Evolutionary conservation across 2,113 vertebrate genomes (phyloP).

Genomic region (Menura novaehollandiae): DNA sequence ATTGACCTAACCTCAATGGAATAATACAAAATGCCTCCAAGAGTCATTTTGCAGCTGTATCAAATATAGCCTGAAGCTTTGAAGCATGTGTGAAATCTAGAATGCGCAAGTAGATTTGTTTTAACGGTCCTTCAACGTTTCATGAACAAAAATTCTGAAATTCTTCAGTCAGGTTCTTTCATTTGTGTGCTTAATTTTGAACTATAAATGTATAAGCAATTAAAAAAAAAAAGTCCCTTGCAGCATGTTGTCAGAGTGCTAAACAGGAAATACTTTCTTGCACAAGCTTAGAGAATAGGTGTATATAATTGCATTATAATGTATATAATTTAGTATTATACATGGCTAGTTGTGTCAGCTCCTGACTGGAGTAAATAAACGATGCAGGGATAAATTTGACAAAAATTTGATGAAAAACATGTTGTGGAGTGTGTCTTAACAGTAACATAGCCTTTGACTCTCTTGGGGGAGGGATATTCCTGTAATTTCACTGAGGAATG

Average conservation of each 20-base stretch:
- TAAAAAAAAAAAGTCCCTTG: background rate
- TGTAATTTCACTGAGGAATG: fast-evolving
- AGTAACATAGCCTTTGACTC: background rate
- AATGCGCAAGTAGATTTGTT: background rate
- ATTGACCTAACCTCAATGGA: background rate
- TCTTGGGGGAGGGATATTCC: background rate
- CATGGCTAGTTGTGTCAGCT: background rate
- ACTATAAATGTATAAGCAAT: background rate
- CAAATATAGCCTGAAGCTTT: background rate
- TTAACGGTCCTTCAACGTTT: background rate
- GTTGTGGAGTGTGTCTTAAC: background rate
- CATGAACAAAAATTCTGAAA: background rate
- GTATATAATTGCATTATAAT: background rate
- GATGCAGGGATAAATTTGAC: background rate
- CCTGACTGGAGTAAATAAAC: background rate
- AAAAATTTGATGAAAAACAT: background rate
- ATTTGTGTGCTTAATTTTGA: background rate
- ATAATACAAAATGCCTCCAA: background rate
- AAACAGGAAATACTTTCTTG: background rate
- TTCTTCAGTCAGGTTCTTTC: background rate
- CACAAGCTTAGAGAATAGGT: background rate
- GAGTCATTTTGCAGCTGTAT: background rate
- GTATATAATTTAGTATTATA: background rate
- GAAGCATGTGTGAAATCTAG: background rate
- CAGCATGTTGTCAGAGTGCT: background rate